Base-by-base conservation (phyloP, 2,797 vertebrate species). In the Trachops cirrhosus region DNA sequence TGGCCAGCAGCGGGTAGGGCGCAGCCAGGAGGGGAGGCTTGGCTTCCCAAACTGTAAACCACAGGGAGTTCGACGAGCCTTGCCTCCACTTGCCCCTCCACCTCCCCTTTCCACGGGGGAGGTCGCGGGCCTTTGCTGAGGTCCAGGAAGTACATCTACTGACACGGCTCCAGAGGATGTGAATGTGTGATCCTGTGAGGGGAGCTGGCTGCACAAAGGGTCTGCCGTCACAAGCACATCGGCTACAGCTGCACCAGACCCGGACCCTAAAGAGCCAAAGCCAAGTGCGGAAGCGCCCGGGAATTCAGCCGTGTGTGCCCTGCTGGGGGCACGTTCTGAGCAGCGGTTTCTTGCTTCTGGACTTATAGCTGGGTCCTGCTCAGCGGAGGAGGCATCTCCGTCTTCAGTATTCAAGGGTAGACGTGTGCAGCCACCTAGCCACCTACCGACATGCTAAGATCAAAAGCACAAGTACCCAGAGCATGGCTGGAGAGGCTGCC, bases 11-110 rank as follows among this genome's bases (percentile, higher is more conserved):
- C 39, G 50, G 32, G n/a, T 5, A 54, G 44, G 54, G 59, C 6
- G 9, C 4, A 29, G 3, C 0, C 54, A 7, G 41, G 92, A 26
- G 59, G 34, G 26, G 46, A 75, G 70, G 16, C 32, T 67, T n/a
- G 41, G 8, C 75, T 64, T 67, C 52, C 68, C 6, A n/a, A 86
- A 62, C 5, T 5, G 16, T 41, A 41, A 83, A 16, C 22, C 24
- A 10, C 2, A 0, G 1, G 9, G 37, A 26, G 21, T 32, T 32
- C 4, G 52, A 24, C 8, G 15, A 41, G 10, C 41, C 64, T 21
- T n/a, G 0, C 8, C 5, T 11, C 16, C 11, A 2, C 3, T 5
- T 2, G 10, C 2, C 9, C 4, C 46, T 77, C 8, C 5, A 8
- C 6, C 52, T 34, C 29, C 7, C 46, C 73, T 86, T 21, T 34